Evolutionary conservation across 2,888 invertebrate species (phyloP).

Genomic region (Tenthredo notha): DNA sequence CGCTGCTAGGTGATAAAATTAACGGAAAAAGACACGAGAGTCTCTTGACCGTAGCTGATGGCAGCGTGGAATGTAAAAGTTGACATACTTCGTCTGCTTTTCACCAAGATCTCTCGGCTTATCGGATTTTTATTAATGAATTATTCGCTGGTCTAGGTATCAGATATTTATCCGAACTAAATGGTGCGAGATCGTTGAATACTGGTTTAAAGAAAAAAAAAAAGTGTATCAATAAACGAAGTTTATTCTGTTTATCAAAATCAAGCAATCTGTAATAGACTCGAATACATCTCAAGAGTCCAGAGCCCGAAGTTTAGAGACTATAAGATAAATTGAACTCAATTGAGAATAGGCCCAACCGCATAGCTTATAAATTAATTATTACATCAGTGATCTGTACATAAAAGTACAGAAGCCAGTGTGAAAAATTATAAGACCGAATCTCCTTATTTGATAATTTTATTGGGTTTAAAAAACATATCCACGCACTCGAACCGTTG

Average conservation of each 20-base stretch:
- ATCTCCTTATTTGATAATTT: slow-evolving; percentile 23
- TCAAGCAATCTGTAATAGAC: not conserved
- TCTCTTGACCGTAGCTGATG: not conserved
- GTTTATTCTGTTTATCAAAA: not conserved
- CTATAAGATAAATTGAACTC: slow-evolving; percentile 1
- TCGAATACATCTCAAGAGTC: not conserved
- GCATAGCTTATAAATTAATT: not conserved
- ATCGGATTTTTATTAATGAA: not conserved
- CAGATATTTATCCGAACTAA: not conserved
- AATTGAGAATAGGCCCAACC: not conserved
- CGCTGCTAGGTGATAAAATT: not conserved
- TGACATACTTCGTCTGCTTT: slow-evolving; percentile 43
- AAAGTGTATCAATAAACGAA: not conserved
- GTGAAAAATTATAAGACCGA: not conserved
- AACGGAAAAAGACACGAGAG: not conserved
- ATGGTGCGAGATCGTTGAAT: not conserved
- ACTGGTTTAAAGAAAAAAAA: not conserved
- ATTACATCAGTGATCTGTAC: not conserved
- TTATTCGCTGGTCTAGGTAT: not conserved
- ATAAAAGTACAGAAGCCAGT: not conserved
- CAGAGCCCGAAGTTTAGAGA: not conserved
- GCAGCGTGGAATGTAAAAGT: slow-evolving; percentile 51
- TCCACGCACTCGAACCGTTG: not conserved
- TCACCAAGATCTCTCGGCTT: not conserved
- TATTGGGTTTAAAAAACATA: not conserved